Evolutionary conservation across 2,797 vertebrate genomes (phyloP).

Genomic region (Sebastes aleutianus): DNA sequence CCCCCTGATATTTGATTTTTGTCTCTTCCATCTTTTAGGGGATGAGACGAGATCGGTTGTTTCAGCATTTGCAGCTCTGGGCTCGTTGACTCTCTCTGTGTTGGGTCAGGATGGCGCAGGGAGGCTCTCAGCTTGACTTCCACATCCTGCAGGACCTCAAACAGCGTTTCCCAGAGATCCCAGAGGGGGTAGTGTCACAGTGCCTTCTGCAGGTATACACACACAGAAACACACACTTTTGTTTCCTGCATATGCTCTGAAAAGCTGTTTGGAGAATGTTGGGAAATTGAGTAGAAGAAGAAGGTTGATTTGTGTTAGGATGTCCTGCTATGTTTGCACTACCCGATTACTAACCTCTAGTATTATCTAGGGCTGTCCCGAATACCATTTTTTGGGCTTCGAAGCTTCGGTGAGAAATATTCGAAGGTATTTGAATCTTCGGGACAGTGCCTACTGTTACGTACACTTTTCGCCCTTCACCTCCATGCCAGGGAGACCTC

Average conservation of each 20-base stretch:
- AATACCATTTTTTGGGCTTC: too few relatives aligned
- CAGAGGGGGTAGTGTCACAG: slow-evolving; percentile 96
- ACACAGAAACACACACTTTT: neutral
- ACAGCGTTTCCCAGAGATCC: slow-evolving; percentile 98
- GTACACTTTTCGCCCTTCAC: too few relatives aligned
- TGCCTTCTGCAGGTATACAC: slow-evolving; percentile 94
- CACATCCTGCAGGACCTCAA: slow-evolving; percentile 97
- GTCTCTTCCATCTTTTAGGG: slow-evolving; percentile 62
- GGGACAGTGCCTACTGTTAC: too few relatives aligned
- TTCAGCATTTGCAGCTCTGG: slow-evolving; percentile 87
- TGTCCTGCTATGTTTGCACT: neutral
- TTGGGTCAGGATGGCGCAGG: slow-evolving; percentile 94
- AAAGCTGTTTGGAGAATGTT: neutral
- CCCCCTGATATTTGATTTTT: neutral
- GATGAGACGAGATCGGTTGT: slow-evolving; percentile 88
- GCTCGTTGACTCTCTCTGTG: slow-evolving; percentile 85
- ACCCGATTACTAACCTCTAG: neutral
- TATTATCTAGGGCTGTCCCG: too few relatives aligned
- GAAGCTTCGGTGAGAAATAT: too few relatives aligned
- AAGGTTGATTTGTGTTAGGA: neutral
- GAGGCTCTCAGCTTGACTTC: slow-evolving; percentile 91
- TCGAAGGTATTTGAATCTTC: too few relatives aligned
- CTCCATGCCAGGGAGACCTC: too few relatives aligned
- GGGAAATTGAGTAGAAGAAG: neutral
- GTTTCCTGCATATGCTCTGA: neutral